Percentiles rank a stretch among this genome's conserved stretches.
Evolutionary conservation across 2,113 vertebrate genomes (phyloP).

Genomic region (Phyllopteryx taeniolatus): DNA sequence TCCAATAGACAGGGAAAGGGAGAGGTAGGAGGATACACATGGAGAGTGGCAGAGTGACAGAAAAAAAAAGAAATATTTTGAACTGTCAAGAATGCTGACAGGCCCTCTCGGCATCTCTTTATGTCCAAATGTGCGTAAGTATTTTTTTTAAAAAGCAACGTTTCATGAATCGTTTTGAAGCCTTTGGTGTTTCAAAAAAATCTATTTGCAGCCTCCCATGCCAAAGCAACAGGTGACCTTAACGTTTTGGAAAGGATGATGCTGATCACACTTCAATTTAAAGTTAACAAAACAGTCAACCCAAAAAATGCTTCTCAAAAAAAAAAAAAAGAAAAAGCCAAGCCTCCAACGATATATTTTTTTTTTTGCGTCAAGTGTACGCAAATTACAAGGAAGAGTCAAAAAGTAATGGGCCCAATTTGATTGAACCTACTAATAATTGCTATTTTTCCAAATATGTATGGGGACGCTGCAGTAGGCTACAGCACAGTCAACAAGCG

Average conservation of each 20-base stretch:
- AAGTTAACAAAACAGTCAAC: no score
- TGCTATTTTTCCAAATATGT: no score
- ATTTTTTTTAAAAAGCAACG: background rate
- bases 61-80: slow-evolving; percentile 45
- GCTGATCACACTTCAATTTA: no score
- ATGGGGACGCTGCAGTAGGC: no score
- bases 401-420: no score
- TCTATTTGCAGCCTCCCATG: background rate
- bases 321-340: no score
- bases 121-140: background rate
- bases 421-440: no score
- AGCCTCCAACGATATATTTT: no score
- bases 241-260: background rate
- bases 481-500: no score
- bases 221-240: background rate
- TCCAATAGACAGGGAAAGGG: slow-evolving; percentile 67
- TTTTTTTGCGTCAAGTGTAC: no score
- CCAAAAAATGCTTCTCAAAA: no score
- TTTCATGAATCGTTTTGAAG: background rate
- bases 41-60: slow-evolving; percentile 41
- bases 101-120: background rate
- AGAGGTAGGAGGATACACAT: slow-evolving; percentile 50
- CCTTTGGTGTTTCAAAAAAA: background rate
- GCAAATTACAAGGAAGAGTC: no score
- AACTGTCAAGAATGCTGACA: background rate